phyloP scores from a whole-genome alignment of 2,113 vertebrate species.

The Tachysurus vachellii region DNA sequence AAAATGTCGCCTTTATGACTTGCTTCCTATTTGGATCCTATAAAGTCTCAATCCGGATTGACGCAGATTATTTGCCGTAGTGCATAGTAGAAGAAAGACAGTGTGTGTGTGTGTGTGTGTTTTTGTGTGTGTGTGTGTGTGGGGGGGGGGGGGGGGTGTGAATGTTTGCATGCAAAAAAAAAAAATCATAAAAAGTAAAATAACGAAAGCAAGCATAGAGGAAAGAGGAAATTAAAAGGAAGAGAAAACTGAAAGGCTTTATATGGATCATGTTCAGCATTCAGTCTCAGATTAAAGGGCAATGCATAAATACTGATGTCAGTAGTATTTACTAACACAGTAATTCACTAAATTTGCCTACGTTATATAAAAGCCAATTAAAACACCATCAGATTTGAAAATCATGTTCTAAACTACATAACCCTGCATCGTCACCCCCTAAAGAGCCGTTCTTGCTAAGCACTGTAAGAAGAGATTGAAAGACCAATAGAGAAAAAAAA shows the following conservation, averaged over 20 bases:
- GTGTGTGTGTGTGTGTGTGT: no score
- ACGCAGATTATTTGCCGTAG: conserved; percentile 5
- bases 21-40: conserved; percentile 36
- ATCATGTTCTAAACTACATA: neutral
- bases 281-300: neutral
- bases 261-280: neutral
- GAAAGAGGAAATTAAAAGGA: neutral
- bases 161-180: neutral
- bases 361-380: neutral
- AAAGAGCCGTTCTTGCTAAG: conserved; percentile 14
- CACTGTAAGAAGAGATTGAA: neutral
- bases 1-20: conserved; percentile 51
- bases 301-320: neutral
- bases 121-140: no score
- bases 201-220: neutral
- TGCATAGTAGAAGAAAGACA: neutral
- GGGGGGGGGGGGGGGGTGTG: no score
- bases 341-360: neutral
- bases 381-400: neutral
- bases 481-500: neutral
- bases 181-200: neutral
- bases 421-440: neutral
- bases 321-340: neutral
- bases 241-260: neutral
- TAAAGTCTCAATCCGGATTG: conserved; percentile 17